These are phyloP conservation scores for Oscheius onirici DNA, from an alignment of 2,888 invertebrate genomes.

Conservation along the genomic window DNA sequence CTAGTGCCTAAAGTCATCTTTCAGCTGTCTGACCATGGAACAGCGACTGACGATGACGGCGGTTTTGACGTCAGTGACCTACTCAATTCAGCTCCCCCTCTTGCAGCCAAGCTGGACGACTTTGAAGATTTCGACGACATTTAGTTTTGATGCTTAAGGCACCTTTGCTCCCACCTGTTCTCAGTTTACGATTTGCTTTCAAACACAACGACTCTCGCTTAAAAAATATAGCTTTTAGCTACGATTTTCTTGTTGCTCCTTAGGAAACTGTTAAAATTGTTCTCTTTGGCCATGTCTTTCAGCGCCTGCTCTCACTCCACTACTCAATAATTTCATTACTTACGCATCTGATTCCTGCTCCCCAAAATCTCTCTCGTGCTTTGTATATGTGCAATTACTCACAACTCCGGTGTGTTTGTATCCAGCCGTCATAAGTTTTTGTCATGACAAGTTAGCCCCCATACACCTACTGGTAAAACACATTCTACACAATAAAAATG, in stretches of 20 bases:
- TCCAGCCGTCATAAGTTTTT: neutral
- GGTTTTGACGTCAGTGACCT: constrained; percentile 54
- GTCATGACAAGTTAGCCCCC: constrained; percentile 15
- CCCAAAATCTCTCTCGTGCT: constrained; percentile 10
- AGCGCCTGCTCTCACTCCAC: neutral
- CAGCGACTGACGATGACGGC: constrained; percentile 43
- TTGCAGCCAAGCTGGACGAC: constrained; percentile 50
- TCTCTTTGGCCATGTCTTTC: constrained; percentile 4
- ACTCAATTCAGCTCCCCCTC: constrained; percentile 51
- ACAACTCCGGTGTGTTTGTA: constrained; percentile 16
- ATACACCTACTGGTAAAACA: constrained; percentile 5
- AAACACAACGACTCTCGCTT: constrained; percentile 20
- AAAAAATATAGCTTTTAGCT: constrained; percentile 8
- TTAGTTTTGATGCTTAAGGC: constrained; percentile 6
- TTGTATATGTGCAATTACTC: constrained; percentile 29
- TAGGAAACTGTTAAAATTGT: neutral
- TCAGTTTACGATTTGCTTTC: constrained; percentile 14
- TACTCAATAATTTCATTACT: constrained; percentile 2
- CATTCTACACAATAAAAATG: neutral
- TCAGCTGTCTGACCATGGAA: constrained; percentile 13
- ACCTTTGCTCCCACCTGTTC: too few species aligned
- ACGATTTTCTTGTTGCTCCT: neutral
- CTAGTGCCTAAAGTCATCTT: neutral
- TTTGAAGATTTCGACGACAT: constrained; percentile 44
- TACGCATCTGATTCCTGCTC: constrained; percentile 15